Conservation (phyloP, 2,888 invertebrate genomes). For the Perithous albicinctus region DNA sequence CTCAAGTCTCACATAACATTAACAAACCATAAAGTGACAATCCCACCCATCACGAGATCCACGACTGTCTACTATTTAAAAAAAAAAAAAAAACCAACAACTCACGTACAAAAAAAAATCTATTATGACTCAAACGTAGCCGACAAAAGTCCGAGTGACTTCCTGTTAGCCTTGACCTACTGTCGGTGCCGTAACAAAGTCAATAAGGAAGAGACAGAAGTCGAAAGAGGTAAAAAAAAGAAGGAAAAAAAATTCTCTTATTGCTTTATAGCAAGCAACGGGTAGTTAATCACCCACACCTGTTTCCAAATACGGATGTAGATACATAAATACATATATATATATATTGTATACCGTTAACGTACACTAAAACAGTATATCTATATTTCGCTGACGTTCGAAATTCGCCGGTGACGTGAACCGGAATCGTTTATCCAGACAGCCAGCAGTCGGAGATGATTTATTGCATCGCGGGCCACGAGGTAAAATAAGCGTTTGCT, state of each 20-base stretch:
- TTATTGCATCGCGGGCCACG: slow-evolving; percentile 22
- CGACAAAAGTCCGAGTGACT: slow-evolving; percentile 15
- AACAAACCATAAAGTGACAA: too few species aligned
- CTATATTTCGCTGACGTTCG: neutral
- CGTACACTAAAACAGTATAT: neutral
- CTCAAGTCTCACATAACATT: too few species aligned
- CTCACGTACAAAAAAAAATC: slow-evolving; percentile 21
- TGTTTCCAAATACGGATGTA: slow-evolving; percentile 21
- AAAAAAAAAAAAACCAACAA: too few species aligned
- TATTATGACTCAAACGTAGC: slow-evolving; percentile 13
- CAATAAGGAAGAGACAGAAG: slow-evolving; percentile 24
- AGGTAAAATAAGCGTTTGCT: neutral
- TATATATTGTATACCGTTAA: neutral
- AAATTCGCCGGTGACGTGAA: slow-evolving; percentile 28
- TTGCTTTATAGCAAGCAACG: slow-evolving; percentile 15
- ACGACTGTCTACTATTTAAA: too few species aligned
- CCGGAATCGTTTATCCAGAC: slow-evolving; percentile 37
- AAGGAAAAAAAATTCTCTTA: slow-evolving; percentile 4
- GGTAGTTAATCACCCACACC: slow-evolving; percentile 30
- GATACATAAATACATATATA: neutral
- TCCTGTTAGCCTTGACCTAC: slow-evolving; percentile 51
- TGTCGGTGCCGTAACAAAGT: neutral
- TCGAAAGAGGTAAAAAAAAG: slow-evolving; percentile 1
- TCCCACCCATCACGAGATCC: too few species aligned
- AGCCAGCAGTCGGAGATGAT: slow-evolving; percentile 30